Percentiles rank a stretch among this genome's conserved stretches.
phyloP scores from a whole-genome alignment of 2,113 vertebrate genomes.

The Triplophysa rosa region DNA sequence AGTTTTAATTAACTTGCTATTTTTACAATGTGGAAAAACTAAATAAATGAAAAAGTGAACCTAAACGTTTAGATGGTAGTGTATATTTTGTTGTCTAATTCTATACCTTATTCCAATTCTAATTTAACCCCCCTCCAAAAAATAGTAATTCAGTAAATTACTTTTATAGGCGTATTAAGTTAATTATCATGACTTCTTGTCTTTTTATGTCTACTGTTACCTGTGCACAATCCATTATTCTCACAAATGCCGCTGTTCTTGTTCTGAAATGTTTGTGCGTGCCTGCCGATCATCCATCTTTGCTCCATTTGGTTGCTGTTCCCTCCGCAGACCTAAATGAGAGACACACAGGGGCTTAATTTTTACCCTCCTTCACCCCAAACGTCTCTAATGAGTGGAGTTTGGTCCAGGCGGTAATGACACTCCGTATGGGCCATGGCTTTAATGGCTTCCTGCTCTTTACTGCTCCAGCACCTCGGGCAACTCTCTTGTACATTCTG shows the following conservation, averaged over 20 bases:
- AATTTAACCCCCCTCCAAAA: too few relatives aligned
- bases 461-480: conserved; percentile 66
- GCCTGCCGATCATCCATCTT: conserved; percentile 25
- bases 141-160: not conserved
- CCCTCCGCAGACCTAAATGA: conserved; percentile 56
- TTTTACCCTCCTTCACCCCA: conserved; percentile 62
- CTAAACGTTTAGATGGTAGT: too few relatives aligned
- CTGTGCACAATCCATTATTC: not conserved
- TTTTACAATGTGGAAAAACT: too few relatives aligned
- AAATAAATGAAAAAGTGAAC: too few relatives aligned
- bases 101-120: too few relatives aligned
- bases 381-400: conserved; percentile 72
- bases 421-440: conserved; percentile 63
- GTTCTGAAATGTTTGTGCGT: not conserved
- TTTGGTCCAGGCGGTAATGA: conserved; percentile 73
- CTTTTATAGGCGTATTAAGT: not conserved
- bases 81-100: too few relatives aligned
- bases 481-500: conserved; percentile 61
- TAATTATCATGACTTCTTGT: not conserved
- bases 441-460: conserved; percentile 81
- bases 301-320: not conserved
- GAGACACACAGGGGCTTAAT: conserved; percentile 59
- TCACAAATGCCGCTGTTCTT: not conserved
- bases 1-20: too few relatives aligned
- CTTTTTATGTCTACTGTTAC: not conserved